These are phyloP conservation scores for Tenrec ecaudatus DNA, from an alignment of 2,113 vertebrate genomes.

Conservation along the genomic window DNA sequence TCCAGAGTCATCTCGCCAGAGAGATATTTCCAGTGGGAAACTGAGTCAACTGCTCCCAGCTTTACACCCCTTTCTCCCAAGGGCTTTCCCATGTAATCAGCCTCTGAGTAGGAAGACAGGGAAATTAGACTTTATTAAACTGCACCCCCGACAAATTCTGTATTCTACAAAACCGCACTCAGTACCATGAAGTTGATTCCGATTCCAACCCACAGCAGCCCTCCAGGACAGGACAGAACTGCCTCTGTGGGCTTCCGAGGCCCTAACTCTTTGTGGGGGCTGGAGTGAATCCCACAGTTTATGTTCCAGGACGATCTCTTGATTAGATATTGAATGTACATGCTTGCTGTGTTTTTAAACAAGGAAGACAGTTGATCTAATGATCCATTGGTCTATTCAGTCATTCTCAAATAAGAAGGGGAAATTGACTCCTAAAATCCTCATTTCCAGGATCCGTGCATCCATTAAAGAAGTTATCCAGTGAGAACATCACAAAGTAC, in stretches of 20 bases:
- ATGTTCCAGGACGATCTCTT: background rate
- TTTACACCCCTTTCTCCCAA: background rate
- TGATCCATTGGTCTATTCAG: conserved; percentile 32
- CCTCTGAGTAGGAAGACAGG: background rate
- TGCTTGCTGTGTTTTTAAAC: conserved; percentile 24
- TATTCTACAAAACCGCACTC: no score
- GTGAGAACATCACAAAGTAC: background rate
- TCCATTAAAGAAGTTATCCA: background rate
- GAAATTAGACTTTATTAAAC: background rate
- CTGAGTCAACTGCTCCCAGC: background rate
- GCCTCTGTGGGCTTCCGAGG: no score
- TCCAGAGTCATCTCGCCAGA: background rate
- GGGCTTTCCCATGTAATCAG: background rate
- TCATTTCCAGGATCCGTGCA: background rate
- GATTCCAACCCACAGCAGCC: no score
- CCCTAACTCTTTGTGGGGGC: no score
- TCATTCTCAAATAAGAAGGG: conserved; percentile 47
- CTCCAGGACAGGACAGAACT: no score
- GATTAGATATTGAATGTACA: background rate
- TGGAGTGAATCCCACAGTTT: no score
- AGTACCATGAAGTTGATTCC: no score
- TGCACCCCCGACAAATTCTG: background rate
- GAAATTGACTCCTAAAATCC: background rate
- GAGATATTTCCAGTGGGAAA: background rate
- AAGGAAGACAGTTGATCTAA: conserved; percentile 45